Evolutionary conservation across 2,113 vertebrate genomes (phyloP).

Genomic region (Todiramphus saurophagus): DNA sequence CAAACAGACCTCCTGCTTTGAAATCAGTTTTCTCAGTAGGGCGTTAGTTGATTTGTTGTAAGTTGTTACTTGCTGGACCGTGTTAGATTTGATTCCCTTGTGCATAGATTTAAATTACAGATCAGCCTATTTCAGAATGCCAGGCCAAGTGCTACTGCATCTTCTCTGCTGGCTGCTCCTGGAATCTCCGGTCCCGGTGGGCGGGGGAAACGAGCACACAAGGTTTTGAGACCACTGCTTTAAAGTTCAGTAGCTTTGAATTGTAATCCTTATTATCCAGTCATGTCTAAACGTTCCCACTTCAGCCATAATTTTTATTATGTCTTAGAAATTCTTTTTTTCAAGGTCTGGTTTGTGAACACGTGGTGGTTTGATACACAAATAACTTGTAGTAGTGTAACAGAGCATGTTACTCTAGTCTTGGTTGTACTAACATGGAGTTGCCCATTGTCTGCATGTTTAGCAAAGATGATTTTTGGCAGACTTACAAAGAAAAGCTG

Average conservation of each 20-base stretch:
- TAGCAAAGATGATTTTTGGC: background rate
- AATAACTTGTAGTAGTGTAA: background rate
- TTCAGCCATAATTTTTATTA: background rate
- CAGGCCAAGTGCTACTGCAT: background rate
- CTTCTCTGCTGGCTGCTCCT: background rate
- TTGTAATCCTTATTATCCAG: background rate
- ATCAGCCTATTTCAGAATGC: background rate
- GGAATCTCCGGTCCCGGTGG: background rate
- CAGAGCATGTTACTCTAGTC: background rate
- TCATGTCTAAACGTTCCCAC: background rate
- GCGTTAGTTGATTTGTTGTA: background rate
- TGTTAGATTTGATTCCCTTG: background rate
- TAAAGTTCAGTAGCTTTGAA: background rate
- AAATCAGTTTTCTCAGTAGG: background rate
- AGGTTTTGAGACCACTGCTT: background rate
- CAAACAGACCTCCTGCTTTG: background rate
- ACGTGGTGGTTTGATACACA: background rate
- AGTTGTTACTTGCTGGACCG: background rate
- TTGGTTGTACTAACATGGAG: background rate
- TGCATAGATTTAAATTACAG: background rate
- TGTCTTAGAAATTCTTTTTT: background rate
- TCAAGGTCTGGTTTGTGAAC: background rate
- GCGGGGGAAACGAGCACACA: background rate
- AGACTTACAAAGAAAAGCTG: background rate
- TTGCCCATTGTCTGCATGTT: constrained; percentile 36